Conservation (phyloP, 1,140 invertebrate species). For the Dysdera silvatica region DNA sequence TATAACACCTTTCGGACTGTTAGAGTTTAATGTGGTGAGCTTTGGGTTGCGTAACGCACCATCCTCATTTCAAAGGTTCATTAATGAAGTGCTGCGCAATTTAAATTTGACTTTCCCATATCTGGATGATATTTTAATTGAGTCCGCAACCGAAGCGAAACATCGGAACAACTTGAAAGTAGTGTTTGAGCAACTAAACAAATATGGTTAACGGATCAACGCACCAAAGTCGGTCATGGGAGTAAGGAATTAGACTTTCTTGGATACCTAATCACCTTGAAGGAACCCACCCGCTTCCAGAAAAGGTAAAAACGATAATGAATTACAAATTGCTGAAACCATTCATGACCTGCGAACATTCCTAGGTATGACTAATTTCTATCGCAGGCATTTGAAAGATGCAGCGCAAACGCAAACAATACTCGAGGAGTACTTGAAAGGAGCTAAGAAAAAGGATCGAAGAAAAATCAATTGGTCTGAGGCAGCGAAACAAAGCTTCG, state of each 20-base stretch:
- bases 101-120: constrained; percentile 46
- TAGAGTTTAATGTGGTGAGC: constrained; percentile 35
- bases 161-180: constrained; percentile 40
- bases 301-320: neutral
- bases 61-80: constrained; percentile 36
- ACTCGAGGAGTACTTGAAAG: neutral
- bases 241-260: constrained; percentile 1
- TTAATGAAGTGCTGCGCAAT: constrained; percentile 43
- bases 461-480: constrained; percentile 21
- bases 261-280: neutral
- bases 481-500: constrained; percentile 38
- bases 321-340: constrained; percentile 37
- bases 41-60: constrained; percentile 47
- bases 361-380: constrained; percentile 42
- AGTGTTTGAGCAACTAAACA: constrained; percentile 33
- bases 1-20: constrained; percentile 36
- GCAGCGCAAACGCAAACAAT: constrained; percentile 26
- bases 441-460: constrained; percentile 6
- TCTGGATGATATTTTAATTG: constrained; percentile 52
- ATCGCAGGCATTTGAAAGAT: constrained; percentile 40
- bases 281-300: neutral
- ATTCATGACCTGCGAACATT: constrained; percentile 38
- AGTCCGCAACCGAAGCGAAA: constrained; percentile 35
- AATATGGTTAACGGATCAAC: constrained; percentile 37
- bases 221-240: constrained; percentile 26